A percentile compares a stretch with the other conserved stretches of the same genome.
These are phyloP conservation scores for Microtus pennsylvanicus DNA, from an alignment of 2,113 vertebrate genomes.

Conservation along the genomic window DNA sequence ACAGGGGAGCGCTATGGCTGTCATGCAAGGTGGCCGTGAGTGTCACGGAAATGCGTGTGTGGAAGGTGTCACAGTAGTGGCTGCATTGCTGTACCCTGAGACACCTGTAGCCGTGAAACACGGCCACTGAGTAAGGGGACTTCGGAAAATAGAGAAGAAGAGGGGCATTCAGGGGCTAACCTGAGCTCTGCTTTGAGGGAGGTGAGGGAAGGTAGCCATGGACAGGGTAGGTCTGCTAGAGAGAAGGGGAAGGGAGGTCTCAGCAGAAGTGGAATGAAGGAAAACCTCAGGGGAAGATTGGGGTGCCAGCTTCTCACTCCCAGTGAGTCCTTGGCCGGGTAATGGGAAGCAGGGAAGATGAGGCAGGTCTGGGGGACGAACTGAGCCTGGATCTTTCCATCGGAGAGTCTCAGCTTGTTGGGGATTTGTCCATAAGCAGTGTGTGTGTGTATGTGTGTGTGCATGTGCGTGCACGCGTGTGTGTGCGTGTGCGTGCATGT, in stretches of 20 bases:
- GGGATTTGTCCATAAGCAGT: not conserved
- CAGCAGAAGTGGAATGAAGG: not conserved
- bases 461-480: fast-evolving
- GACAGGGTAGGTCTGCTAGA: not conserved
- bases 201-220: too few species aligned
- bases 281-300: not conserved
- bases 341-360: not conserved
- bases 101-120: not conserved
- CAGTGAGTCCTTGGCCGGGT: fast-evolving
- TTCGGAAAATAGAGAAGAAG: not conserved
- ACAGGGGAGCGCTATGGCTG: not conserved
- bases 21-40: not conserved
- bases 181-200: not conserved
- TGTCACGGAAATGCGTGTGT: not conserved
- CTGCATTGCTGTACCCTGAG: not conserved
- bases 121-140: not conserved
- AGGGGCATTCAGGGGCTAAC: not conserved
- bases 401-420: not conserved
- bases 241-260: not conserved
- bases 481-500: fast-evolving
- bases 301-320: not conserved
- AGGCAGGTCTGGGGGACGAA: not conserved
- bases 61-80: not conserved
- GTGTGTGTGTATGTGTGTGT: too few species aligned
- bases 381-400: not conserved